These are phyloP conservation scores for Cebidichthys violaceus DNA, from an alignment of 2,113 vertebrate species.

Conservation along the genomic window DNA sequence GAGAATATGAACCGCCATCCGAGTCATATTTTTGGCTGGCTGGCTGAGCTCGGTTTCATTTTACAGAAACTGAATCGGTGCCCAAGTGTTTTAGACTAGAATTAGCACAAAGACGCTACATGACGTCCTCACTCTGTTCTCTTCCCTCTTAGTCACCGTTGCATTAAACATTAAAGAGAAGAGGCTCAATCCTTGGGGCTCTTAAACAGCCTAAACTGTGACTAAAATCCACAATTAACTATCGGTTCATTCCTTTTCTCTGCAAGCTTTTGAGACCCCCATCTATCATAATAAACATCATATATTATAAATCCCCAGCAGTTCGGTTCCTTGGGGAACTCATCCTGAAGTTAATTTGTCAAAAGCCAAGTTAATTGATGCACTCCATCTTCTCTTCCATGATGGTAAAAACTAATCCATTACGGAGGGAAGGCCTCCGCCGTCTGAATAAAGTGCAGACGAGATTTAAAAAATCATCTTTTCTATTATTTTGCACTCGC, in stretches of 20 bases:
- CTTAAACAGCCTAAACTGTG: not conserved
- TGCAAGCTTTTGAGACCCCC: constrained; percentile 8
- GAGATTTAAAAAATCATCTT: not conserved
- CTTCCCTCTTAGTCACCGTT: constrained; percentile 21
- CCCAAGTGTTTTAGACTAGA: constrained; percentile 29
- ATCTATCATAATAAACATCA: constrained; percentile 67
- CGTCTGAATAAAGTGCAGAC: constrained; percentile 40
- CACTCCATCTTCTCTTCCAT: constrained; percentile 67
- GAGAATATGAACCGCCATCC: constrained; percentile 19
- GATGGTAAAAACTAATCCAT: constrained; percentile 62
- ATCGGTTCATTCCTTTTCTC: constrained; percentile 23
- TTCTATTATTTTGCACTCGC: not conserved
- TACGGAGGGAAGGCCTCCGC: constrained; percentile 27
- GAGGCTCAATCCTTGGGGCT: constrained; percentile 6
- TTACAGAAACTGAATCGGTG: constrained; percentile 24
- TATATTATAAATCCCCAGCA: constrained; percentile 58
- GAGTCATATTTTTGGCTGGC: constrained; percentile 26
- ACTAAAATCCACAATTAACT: constrained; percentile 38
- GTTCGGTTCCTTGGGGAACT: constrained; percentile 55
- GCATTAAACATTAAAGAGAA: constrained; percentile 40
- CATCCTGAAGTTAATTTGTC: constrained; percentile 64
- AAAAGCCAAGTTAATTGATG: constrained; percentile 68
- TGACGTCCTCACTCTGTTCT: constrained; percentile 5
- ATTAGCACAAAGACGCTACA: not conserved
- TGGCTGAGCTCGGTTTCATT: constrained; percentile 14